Percentiles rank a stretch among this genome's conserved stretches.
These are phyloP conservation scores for Amphiura filiformis DNA, from an alignment of 35 echinoderm and acorn worm genomes.

Conservation along the genomic window DNA sequence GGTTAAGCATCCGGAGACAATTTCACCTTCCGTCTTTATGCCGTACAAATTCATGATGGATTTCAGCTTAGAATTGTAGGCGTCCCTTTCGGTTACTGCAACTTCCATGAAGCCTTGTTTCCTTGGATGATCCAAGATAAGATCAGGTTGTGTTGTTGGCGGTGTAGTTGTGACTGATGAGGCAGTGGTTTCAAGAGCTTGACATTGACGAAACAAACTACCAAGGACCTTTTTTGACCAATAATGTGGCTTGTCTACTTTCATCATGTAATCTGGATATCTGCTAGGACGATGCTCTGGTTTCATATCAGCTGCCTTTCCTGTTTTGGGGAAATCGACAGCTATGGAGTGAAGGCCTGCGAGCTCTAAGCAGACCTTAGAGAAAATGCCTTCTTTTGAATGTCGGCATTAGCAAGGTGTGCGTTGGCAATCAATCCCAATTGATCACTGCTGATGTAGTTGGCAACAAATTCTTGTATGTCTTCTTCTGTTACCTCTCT, in stretches of 20 bases:
- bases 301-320: not conserved
- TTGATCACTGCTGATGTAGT: slow-evolving; percentile 3
- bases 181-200: not conserved
- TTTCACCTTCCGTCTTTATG: not conserved
- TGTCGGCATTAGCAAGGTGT: not conserved
- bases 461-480: not conserved
- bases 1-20: not conserved
- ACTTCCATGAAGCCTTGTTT: not conserved
- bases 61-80: not conserved
- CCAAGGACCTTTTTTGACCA: not conserved
- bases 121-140: not conserved
- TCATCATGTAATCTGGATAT: slow-evolving; percentile 16
- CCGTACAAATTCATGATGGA: not conserved
- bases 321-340: slow-evolving; percentile 12
- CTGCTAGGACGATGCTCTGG: not conserved
- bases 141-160: not conserved
- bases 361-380: slow-evolving; percentile 1
- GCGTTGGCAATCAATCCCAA: not conserved
- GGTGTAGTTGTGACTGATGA: not conserved
- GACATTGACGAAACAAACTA: not conserved
- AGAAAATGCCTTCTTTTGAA: slow-evolving; percentile 10
- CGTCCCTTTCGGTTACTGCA: not conserved
- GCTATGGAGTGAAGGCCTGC: not conserved
- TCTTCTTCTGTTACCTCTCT: not conserved
- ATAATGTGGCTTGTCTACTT: not conserved